Percentiles rank a stretch among this genome's conserved stretches.
phyloP scores from a whole-genome alignment of 2,797 vertebrate genomes.

The Chrysolophus pictus region DNA sequence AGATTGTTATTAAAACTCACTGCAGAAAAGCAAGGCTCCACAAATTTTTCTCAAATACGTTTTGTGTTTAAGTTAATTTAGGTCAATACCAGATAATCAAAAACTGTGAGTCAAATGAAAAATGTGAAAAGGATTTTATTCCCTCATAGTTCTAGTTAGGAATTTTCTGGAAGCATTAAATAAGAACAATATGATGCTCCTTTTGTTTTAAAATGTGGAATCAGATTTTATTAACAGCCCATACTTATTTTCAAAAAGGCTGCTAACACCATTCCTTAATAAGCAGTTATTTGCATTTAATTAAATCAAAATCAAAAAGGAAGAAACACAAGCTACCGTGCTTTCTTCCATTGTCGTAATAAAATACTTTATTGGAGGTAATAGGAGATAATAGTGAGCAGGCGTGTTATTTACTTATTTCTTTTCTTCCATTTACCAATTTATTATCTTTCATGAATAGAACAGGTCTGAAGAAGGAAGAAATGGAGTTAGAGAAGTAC shows the following conservation, averaged over 20 bases:
- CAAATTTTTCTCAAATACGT: accelerated
- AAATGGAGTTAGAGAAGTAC: background rate
- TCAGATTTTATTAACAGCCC: background rate
- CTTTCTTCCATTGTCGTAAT: background rate
- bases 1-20: background rate
- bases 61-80: background rate
- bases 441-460: background rate
- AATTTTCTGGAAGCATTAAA: background rate
- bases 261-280: background rate
- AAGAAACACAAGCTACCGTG: background rate
- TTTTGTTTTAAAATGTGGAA: slow-evolving; percentile 9
- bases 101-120: background rate
- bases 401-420: background rate
- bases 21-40: background rate
- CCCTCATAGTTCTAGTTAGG: background rate
- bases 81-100: background rate
- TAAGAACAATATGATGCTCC: background rate
- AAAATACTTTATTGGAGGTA: background rate
- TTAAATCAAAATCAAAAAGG: background rate
- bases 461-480: background rate
- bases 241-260: background rate
- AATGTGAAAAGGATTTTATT: background rate
- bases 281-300: background rate
- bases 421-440: background rate
- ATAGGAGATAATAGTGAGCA: background rate